A percentile compares a stretch with the other conserved stretches of the same genome.
Conservation (phyloP, 2,888 invertebrate species). For the Hermodice carunculata region DNA sequence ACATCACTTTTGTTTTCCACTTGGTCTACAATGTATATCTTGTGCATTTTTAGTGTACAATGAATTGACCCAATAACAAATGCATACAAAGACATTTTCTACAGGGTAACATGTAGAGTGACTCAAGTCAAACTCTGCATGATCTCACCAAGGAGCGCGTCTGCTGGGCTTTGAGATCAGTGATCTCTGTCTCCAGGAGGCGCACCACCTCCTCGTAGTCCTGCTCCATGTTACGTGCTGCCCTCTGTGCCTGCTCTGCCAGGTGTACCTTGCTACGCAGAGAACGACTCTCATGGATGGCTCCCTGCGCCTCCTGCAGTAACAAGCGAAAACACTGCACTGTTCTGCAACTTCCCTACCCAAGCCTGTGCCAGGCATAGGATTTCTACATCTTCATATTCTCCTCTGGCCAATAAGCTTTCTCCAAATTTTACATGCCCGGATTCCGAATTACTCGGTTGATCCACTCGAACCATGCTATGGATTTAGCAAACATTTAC, state of each 20-base stretch:
- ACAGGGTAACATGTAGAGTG: background rate
- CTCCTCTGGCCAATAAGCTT: too few species aligned
- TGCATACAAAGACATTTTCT: background rate
- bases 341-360: too few species aligned
- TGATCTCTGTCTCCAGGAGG: conserved; percentile 61
- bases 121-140: background rate
- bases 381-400: too few species aligned
- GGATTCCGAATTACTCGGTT: too few species aligned
- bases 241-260: conserved; percentile 64
- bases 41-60: too few species aligned
- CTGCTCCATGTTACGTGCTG: conserved; percentile 62
- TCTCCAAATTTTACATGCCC: too few species aligned
- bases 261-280: conserved; percentile 60
- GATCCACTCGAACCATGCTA: too few species aligned
- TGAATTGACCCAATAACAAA: background rate
- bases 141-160: conserved; percentile 3
- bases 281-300: conserved; percentile 57
- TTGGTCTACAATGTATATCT: too few species aligned
- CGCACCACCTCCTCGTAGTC: conserved; percentile 67
- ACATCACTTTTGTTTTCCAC: too few species aligned
- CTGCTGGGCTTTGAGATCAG: conserved; percentile 42
- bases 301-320: conserved; percentile 57
- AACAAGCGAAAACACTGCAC: too few species aligned
- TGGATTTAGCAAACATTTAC: too few species aligned
- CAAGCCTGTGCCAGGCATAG: too few species aligned